Evolutionary conservation across 2,888 invertebrate species (phyloP).

Genomic region (Dolomedes plantarius): DNA sequence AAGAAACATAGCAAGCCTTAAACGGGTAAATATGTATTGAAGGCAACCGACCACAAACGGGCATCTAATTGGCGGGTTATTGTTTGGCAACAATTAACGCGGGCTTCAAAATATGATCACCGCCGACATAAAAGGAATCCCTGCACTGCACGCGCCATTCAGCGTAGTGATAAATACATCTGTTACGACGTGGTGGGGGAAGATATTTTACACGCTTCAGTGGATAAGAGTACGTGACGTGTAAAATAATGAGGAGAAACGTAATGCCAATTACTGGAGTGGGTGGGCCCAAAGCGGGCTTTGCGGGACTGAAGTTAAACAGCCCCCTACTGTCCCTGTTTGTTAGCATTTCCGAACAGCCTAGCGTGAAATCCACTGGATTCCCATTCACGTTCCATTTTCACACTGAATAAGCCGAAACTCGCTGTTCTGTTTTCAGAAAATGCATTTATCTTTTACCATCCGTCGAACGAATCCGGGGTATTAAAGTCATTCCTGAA

Average conservation of each 20-base stretch:
- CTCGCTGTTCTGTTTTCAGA: conserved; percentile 55
- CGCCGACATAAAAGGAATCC: too few species aligned
- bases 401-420: conserved; percentile 53
- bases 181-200: conserved; percentile 22
- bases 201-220: conserved; percentile 36
- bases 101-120: neutral
- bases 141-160: neutral
- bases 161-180: conserved; percentile 61
- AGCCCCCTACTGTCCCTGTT: conserved; percentile 47
- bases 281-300: neutral
- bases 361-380: conserved; percentile 39
- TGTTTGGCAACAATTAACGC: neutral
- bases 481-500: conserved; percentile 6
- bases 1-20: too few species aligned
- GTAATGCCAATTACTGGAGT: conserved; percentile 62
- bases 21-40: too few species aligned
- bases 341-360: conserved; percentile 64
- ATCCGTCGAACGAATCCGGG: neutral
- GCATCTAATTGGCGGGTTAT: neutral
- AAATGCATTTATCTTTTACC: conserved; percentile 26
- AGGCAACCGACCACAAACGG: too few species aligned
- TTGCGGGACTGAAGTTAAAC: conserved; percentile 53
- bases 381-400: conserved; percentile 34
- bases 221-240: conserved; percentile 57
- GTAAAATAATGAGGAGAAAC: conserved; percentile 67